These are phyloP conservation scores for Psephotus haematonotus DNA, from an alignment of 2,113 vertebrate species.

Conservation along the genomic window DNA sequence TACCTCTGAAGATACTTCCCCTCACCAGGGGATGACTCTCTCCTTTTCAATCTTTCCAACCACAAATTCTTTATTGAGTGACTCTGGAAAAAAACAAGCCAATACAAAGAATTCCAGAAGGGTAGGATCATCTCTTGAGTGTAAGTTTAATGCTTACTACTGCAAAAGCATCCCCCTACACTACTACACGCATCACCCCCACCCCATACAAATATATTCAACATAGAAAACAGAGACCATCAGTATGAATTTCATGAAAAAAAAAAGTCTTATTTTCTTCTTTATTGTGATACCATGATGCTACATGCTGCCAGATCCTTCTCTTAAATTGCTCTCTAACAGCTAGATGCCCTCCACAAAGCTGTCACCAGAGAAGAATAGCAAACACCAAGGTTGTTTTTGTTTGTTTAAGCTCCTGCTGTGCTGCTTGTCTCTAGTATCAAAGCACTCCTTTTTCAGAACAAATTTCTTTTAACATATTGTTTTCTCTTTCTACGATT, in stretches of 20 bases:
- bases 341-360: slow-evolving; percentile 45
- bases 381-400: slow-evolving; percentile 53
- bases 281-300: neutral
- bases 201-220: slow-evolving; percentile 23
- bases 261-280: slow-evolving; percentile 45
- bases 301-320: slow-evolving; percentile 1
- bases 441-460: slow-evolving; percentile 47
- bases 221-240: neutral
- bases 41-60: slow-evolving; percentile 31
- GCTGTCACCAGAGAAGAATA: slow-evolving; percentile 39
- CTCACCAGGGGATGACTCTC: neutral
- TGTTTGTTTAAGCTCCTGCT: slow-evolving; percentile 48
- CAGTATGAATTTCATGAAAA: slow-evolving; percentile 43
- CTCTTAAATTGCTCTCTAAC: slow-evolving; percentile 52
- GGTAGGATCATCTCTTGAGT: neutral
- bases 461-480: slow-evolving; percentile 52
- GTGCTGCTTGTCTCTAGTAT: slow-evolving; percentile 56
- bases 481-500: neutral
- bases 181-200: neutral
- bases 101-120: slow-evolving; percentile 21
- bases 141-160: neutral
- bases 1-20: neutral
- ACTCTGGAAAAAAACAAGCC: neutral
- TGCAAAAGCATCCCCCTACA: neutral
- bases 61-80: slow-evolving; percentile 25